Conservation (phyloP, 2,113 vertebrate species). For the Channa maculata region DNA sequence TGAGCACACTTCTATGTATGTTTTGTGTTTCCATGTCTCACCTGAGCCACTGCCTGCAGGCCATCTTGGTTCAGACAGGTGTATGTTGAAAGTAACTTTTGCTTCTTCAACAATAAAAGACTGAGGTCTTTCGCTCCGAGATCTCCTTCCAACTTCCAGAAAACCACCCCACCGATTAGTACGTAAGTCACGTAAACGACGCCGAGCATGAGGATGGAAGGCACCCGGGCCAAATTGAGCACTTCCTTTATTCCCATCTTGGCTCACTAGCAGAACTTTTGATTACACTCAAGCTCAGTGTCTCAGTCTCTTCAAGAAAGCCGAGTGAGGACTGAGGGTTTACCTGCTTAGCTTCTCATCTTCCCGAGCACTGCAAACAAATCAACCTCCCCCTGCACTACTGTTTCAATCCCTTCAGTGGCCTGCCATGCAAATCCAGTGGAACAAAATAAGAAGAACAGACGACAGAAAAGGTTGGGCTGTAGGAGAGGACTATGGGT, state of each 20-base stretch:
- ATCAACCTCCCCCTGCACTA: constrained; percentile 58
- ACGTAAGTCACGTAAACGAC: constrained; percentile 84
- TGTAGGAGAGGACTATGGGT: neutral
- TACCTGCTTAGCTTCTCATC: constrained; percentile 9
- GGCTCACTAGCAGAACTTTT: neutral
- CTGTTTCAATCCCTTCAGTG: constrained; percentile 41
- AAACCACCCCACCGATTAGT: constrained; percentile 85
- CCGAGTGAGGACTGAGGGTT: neutral
- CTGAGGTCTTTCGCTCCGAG: constrained; percentile 53
- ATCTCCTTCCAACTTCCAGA: constrained; percentile 87
- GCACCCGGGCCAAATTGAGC: constrained; percentile 45
- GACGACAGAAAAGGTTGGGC: neutral
- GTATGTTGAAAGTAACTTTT: constrained; percentile 77
- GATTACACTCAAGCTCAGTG: neutral
- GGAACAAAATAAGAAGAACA: constrained; percentile 17
- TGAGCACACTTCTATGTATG: too few relatives aligned
- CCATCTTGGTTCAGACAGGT: constrained; percentile 80
- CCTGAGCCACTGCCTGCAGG: constrained; percentile 83
- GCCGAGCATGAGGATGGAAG: constrained; percentile 81
- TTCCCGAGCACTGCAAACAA: constrained; percentile 69
- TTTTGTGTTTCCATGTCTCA: constrained; percentile 63
- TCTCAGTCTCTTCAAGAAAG: neutral
- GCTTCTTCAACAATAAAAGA: constrained; percentile 65
- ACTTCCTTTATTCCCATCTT: constrained; percentile 33
- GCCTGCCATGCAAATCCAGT: constrained; percentile 80